Conservation (phyloP, 2,888 invertebrate species). For the Yponomeuta malinellus region DNA sequence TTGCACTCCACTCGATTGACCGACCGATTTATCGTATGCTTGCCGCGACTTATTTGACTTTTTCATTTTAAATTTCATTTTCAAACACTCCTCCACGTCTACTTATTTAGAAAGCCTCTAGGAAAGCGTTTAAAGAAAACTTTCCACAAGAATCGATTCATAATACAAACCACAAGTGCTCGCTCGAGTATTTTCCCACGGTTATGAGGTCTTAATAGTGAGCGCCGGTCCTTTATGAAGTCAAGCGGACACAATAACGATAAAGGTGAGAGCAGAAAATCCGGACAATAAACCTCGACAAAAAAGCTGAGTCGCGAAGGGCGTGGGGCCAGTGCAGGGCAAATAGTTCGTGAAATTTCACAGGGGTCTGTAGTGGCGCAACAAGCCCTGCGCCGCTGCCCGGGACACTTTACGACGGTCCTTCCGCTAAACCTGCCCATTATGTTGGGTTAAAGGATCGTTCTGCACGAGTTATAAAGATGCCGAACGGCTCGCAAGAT, state of each 20-base stretch:
- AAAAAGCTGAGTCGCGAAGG: conserved; percentile 59
- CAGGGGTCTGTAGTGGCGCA: conserved; percentile 55
- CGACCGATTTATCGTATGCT: conserved; percentile 51
- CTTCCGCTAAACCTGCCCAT: conserved; percentile 72
- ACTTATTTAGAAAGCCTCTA: neutral
- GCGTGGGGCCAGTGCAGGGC: conserved; percentile 59
- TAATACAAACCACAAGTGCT: conserved; percentile 14
- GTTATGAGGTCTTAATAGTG: conserved; percentile 74
- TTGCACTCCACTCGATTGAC: conserved; percentile 60
- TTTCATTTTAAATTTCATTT: conserved; percentile 9
- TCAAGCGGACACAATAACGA: conserved; percentile 72
- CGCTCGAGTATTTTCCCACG: conserved; percentile 54
- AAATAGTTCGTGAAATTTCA: conserved; percentile 75
- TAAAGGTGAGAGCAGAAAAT: conserved; percentile 72
- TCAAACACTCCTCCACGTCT: neutral
- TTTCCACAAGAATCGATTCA: conserved; percentile 2
- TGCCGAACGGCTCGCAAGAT: conserved; percentile 68
- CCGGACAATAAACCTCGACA: conserved; percentile 73
- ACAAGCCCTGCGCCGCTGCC: conserved; percentile 27
- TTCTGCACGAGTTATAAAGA: conserved; percentile 69
- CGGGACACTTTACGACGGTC: conserved; percentile 73
- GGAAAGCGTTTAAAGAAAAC: conserved; percentile 3
- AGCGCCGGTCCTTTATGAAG: conserved; percentile 67
- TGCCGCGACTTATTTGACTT: conserved; percentile 15
- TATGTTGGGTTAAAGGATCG: conserved; percentile 74